These are phyloP conservation scores for Isichthys henryi DNA, from an alignment of 2,113 vertebrate species.

Conservation along the genomic window DNA sequence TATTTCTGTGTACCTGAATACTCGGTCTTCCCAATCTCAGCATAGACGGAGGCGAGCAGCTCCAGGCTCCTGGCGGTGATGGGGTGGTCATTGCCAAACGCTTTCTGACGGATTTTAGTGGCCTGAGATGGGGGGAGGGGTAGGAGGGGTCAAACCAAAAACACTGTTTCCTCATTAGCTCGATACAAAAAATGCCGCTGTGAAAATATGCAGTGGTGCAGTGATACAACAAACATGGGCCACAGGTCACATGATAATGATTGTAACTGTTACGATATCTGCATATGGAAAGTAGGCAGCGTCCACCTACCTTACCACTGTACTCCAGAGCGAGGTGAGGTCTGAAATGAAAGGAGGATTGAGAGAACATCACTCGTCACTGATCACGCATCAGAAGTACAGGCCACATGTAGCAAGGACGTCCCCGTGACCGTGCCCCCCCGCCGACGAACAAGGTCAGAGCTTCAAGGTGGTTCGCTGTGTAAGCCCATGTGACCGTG, in stretches of 20 bases:
- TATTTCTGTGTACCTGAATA: constrained; percentile 61
- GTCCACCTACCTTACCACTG: constrained; percentile 57
- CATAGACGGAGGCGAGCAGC: constrained; percentile 63
- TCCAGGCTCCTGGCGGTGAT: constrained; percentile 64
- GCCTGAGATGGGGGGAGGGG: constrained; percentile 47
- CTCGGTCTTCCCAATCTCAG: constrained; percentile 65
- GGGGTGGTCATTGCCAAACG: constrained; percentile 62
- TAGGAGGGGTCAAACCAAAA: neutral
- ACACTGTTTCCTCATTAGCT: neutral
- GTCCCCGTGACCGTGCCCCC: neutral
- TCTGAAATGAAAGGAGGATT: constrained; percentile 43
- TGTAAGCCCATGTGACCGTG: neutral
- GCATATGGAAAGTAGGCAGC: neutral
- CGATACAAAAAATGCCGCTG: too few relatives aligned
- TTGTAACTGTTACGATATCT: neutral
- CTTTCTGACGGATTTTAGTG: constrained; percentile 67
- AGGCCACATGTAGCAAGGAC: neutral
- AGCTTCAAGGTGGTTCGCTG: neutral
- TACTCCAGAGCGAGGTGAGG: constrained; percentile 68
- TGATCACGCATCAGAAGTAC: neutral
- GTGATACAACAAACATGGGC: neutral
- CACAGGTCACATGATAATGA: neutral
- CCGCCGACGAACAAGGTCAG: neutral
- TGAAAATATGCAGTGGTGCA: too few relatives aligned
- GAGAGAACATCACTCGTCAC: neutral